Base-by-base conservation (phyloP, 2,113 vertebrate species). In the Gracilinanus agilis region DNA sequence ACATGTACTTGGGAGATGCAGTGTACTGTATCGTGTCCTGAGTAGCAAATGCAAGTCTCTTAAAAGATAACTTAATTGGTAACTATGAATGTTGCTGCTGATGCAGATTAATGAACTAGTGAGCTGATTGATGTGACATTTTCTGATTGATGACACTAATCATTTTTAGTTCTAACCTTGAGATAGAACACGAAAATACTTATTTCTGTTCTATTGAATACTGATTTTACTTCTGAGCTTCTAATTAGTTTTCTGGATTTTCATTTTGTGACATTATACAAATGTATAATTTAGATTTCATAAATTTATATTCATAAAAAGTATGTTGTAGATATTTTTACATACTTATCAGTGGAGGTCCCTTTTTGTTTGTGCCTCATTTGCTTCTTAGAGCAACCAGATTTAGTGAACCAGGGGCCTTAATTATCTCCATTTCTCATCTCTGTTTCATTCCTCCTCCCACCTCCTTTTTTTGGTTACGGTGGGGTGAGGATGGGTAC, bases 111-210 rank as follows among this genome's bases (percentile, higher is more conserved):
- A 92, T 88, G 54, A 89, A 55, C 90, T 67, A 75, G 49, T 54
- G n/a, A 27, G 24, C 27, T 91, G 67, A 92, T 94, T 91, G 90
- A 94, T 91, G 94, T 55, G 90, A 55, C 75, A 83, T 91, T 75
- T 54, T 91, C 67, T 91, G 90, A 91, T 75, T 94, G 54, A 88
- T 94, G 53, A 54, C 67, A 91, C 58, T 25, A 55, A 54, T 94
- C 34, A 40, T 94, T 94, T 94, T 21, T 91, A 55, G 21, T 91
- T 88, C 53, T 94, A 91, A 93, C 92, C 88, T 56, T 55, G 24
- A 21, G 54, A 34, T 56, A 54, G 53, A 54, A 55, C 9, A 56
- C 29, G 9, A 90, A 55, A 55, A 44, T 89, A 93, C 83, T 55
- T 54, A 93, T 44, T 93, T 93, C 88, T 89, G 54, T 90, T 21